Evolutionary conservation across 2,888 invertebrate genomes (phyloP).

Genomic region (Tholera decimalis): DNA sequence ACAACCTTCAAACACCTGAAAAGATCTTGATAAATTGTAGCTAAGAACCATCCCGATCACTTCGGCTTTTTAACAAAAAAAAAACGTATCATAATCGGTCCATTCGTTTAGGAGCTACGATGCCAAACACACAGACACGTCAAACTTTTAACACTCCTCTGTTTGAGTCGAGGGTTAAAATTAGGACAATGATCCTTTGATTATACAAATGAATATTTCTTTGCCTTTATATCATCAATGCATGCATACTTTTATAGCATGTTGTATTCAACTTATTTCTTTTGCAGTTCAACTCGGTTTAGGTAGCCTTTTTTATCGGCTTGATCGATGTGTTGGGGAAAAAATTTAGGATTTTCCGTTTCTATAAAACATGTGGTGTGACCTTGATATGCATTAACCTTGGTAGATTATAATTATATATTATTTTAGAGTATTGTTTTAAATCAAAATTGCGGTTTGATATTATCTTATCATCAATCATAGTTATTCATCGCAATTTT

Average conservation of each 20-base stretch:
- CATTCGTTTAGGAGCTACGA: too few relatives aligned
- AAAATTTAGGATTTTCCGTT: constrained; percentile 20
- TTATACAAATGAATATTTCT: neutral
- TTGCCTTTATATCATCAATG: neutral
- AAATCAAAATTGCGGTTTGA: neutral
- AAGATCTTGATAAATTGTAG: too few relatives aligned
- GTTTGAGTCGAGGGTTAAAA: too few relatives aligned
- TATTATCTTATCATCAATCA: neutral
- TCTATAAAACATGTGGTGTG: neutral
- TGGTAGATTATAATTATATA: neutral
- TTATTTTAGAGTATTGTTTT: constrained; percentile 2
- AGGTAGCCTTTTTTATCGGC: neutral
- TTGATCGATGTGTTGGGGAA: neutral
- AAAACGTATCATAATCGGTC: too few relatives aligned
- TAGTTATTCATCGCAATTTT: neutral
- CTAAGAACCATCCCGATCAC: too few relatives aligned
- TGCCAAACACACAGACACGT: too few relatives aligned
- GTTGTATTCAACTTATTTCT: neutral
- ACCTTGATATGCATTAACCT: constrained; percentile 13
- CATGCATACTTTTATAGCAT: neutral
- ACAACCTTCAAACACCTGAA: too few relatives aligned
- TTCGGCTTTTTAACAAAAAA: too few relatives aligned
- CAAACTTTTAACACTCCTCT: too few relatives aligned
- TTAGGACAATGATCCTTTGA: neutral
- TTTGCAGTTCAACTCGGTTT: neutral